Base-by-base conservation (phyloP, 2,113 vertebrate genomes). In the Aleadryas rufinucha region DNA sequence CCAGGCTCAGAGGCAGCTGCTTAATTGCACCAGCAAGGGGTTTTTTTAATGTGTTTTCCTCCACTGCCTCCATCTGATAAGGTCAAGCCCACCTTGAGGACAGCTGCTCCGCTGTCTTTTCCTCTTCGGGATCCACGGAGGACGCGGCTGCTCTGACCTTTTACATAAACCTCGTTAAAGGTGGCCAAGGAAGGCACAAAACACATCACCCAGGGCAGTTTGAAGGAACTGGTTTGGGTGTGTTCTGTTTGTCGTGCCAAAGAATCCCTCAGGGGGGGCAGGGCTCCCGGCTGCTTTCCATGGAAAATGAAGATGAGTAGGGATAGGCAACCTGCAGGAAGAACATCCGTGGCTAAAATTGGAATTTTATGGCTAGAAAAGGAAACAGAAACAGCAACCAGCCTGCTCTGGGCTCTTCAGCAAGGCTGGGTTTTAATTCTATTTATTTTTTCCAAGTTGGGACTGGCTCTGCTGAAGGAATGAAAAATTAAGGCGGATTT, bases 11-110 rank as follows among this genome's bases (percentile, higher is more conserved):
- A 76, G 61, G 53, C 81, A 93, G 53, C 82, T 79, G 84, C 78
- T 39, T 88, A 54, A 94, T 80, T 80, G 63, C 35, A 50, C 65
- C 72, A 88, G 80, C 21, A 44, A 17, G 10, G 11, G 10, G 11
- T 17, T 41, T 59, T 76, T 71, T 49, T 22, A 23, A 69, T 45
- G 41, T 13, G 41, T 76, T 85, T 81, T 39, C 61, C 89, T 82
- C 5, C 45, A 1, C 68, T 44, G 35, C 77, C 64, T 95, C 24
- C 75, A 10, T 31, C 49, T 87, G 91, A 95, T 84, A 95, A 92
- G 95, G 96, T 95, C 93, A 78, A 78, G 87, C 33, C 64, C 92
- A 95, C 95, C 93, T 96, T 84, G 93, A 93, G 95, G 94, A 94
- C 88, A 92, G 82, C 75, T 70, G 90, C 95, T 93, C 20, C 0